These are phyloP conservation scores for Myotis vivesi DNA, from an alignment of 2,797 vertebrate genomes.

Conservation along the genomic window DNA sequence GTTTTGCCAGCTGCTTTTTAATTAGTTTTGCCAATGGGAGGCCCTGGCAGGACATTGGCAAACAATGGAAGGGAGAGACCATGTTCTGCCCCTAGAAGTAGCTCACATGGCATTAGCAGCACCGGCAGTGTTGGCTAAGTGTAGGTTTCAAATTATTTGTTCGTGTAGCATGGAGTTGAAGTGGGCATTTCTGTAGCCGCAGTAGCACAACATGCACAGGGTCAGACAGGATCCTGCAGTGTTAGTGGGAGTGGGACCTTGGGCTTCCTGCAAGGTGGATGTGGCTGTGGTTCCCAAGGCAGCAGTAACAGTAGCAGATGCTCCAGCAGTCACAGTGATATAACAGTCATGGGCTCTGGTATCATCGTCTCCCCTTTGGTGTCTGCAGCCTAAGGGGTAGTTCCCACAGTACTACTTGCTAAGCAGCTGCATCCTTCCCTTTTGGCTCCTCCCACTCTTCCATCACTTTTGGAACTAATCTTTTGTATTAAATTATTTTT, in stretches of 20 bases:
- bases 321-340: too few species aligned
- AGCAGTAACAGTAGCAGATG: background rate
- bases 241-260: background rate
- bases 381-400: background rate
- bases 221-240: background rate
- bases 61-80: background rate
- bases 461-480: background rate
- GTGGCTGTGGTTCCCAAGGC: background rate
- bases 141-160: background rate
- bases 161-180: background rate
- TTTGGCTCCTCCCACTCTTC: background rate
- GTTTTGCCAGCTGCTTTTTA: background rate
- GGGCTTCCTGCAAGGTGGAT: background rate
- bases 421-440: background rate
- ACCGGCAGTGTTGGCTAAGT: background rate
- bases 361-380: background rate
- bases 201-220: background rate
- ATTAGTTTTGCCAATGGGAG: background rate
- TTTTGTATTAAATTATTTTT: background rate
- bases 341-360: background rate
- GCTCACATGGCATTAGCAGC: background rate
- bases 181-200: background rate
- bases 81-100: background rate
- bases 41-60: background rate
- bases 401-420: background rate